Evolutionary conservation across 2,888 invertebrate species (phyloP), one percentile per base, ranked within the genome.

Genomic region (Drosophila pseudotakahashii): DNA sequence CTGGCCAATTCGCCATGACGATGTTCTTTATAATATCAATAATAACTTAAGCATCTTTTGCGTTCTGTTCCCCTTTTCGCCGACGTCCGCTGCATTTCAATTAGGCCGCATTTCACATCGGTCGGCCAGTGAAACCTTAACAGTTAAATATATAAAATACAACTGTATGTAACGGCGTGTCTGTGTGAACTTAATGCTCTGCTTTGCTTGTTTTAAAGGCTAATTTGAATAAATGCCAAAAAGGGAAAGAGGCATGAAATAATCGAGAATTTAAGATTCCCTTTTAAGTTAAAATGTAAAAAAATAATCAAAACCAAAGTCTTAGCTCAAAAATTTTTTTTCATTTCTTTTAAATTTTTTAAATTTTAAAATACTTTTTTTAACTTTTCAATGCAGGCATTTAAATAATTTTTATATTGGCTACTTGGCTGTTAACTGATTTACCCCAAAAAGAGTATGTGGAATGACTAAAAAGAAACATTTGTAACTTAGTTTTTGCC

Each of bases 181-280:
- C 57, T 51, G 42, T 63, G 59, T 39, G 69, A 48, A 64, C 44
- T 52, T 53, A 32, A 41, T 72, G 53, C 64, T 76, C 77, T 73
- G 73, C 51, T 68, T 66, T 73, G 63, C 61, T 76, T 79, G 71
- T 50, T 74, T 39, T 66, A 69, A 68, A 54, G 32, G 26, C 75
- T 77, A 59, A 78, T 82, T 82, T 77, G 69, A 82, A 78, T 80
- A 75, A 82, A 57, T 62, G 64, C 55, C 76, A 70, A 75, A 53
- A 61, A 52, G 51, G 16, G 16, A 41, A 30, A 26, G 26, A 30
- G 0, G 16, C 3, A 2, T 19, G 10, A 7, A 14, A 68, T 7
- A 36, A 37, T 13, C 2, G 1, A 2, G 54, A 36, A 16, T n/a
- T 34, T 26, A 2, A 13, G 42, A 47, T 69, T 34, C 69, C 13